A percentile compares a stretch with the other conserved stretches of the same genome.
Evolutionary conservation across 35 echinoderm and acorn worm genomes (phyloP).

Genomic region (Anneissia japonica): DNA sequence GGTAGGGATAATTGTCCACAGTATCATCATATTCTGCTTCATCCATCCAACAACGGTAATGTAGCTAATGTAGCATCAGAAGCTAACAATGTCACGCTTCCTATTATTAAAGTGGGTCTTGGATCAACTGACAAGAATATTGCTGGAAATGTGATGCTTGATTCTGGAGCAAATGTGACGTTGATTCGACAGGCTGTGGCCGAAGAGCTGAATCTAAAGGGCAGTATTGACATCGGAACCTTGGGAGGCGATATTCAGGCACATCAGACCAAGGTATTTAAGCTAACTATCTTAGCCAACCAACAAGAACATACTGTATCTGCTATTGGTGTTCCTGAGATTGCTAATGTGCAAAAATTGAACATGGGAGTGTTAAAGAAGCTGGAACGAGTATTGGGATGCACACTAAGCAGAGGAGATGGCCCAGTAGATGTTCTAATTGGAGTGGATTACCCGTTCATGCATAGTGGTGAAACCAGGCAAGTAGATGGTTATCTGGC

Average conservation of each 20-base stretch:
- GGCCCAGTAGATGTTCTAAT: neutral
- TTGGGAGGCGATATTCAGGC: neutral
- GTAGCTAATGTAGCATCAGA: neutral
- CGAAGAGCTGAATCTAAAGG: constrained; percentile 34
- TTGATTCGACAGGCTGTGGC: constrained; percentile 49
- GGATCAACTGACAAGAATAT: neutral
- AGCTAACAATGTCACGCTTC: neutral
- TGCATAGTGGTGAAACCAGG: neutral
- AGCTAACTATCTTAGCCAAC: constrained; percentile 9
- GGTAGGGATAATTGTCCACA: neutral
- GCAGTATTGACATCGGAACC: constrained; percentile 6
- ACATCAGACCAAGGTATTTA: constrained; percentile 14
- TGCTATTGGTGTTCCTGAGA: constrained; percentile 31
- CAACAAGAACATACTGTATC: neutral
- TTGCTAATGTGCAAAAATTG: constrained; percentile 20
- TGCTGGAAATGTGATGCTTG: constrained; percentile 27
- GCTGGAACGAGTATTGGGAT: neutral
- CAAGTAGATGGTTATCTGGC: neutral
- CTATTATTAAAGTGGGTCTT: neutral
- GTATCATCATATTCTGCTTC: constrained; percentile 35
- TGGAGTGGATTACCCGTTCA: neutral
- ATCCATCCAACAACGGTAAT: neutral
- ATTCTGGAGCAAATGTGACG: constrained; percentile 46
- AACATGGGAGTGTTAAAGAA: neutral
- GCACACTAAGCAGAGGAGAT: neutral